phyloP scores from a whole-genome alignment of 2,888 invertebrate species.

The Rapana venosa region DNA sequence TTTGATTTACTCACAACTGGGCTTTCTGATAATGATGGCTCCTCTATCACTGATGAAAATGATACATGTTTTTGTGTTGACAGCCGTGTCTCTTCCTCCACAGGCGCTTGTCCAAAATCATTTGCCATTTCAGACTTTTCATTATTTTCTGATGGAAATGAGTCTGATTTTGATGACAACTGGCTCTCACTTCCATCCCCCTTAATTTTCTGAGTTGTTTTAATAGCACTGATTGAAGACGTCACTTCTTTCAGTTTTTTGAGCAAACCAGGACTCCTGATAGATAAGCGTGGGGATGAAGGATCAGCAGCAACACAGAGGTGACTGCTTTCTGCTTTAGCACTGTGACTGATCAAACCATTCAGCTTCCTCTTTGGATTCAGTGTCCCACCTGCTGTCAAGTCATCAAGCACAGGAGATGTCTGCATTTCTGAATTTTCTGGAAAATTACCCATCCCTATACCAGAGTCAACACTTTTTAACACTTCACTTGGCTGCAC shows the following conservation, averaged over 20 bases:
- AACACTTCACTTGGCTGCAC: neutral
- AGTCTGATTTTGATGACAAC: neutral
- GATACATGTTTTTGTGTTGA: neutral
- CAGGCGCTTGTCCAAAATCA: neutral
- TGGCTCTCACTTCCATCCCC: neutral
- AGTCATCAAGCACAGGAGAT: neutral
- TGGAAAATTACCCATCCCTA: neutral
- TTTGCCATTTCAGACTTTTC: neutral
- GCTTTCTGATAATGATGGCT: neutral
- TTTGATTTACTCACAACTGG: neutral
- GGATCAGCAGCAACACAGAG: slow-evolving; percentile 14
- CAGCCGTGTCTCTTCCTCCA: neutral
- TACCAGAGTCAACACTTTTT: slow-evolving; percentile 6
- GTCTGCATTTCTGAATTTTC: neutral
- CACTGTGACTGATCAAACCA: neutral
- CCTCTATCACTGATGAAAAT: neutral
- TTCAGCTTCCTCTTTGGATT: neutral
- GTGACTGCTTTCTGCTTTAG: neutral
- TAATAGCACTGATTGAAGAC: slow-evolving; percentile 21
- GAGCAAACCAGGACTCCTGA: slow-evolving; percentile 37
- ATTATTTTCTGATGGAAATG: neutral
- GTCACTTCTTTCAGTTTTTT: slow-evolving; percentile 35
- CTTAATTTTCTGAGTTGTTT: neutral
- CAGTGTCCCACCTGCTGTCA: neutral
- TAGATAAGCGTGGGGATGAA: slow-evolving; percentile 15